Evolutionary conservation across 2,797 vertebrate species (phyloP).

Genomic region (Acanthurus tractus): DNA sequence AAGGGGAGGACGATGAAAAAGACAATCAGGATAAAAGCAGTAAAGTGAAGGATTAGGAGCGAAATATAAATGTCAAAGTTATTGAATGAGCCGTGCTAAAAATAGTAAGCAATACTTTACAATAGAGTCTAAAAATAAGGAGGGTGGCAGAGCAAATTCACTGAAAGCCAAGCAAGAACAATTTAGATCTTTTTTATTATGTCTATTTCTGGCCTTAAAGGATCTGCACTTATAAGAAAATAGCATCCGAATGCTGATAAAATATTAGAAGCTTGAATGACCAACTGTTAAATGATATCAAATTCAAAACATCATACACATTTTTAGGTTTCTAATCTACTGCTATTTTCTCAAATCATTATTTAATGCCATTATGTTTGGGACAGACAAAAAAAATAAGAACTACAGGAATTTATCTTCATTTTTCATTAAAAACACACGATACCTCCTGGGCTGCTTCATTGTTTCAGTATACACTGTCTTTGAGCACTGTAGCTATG

Average conservation of each 20-base stretch:
- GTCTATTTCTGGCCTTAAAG: slow-evolving; percentile 26
- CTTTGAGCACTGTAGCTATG: slow-evolving; percentile 27
- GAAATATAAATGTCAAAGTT: slow-evolving; percentile 8
- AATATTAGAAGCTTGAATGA: slow-evolving; percentile 17
- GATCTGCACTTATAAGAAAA: slow-evolving; percentile 13
- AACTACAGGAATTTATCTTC: slow-evolving; percentile 14
- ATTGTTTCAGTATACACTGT: slow-evolving; percentile 18
- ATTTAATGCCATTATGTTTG: not conserved
- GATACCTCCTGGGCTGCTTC: slow-evolving; percentile 19
- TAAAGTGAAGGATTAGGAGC: slow-evolving; percentile 10
- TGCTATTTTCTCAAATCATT: slow-evolving; percentile 11
- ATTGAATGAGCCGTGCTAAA: not conserved
- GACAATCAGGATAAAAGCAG: slow-evolving; percentile 28
- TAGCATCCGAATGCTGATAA: not conserved
- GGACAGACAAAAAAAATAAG: slow-evolving; percentile 21
- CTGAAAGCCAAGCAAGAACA: slow-evolving; percentile 14
- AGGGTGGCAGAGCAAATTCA: slow-evolving; percentile 2
- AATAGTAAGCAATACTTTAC: slow-evolving; percentile 10
- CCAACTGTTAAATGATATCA: not conserved
- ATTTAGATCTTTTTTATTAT: not conserved
- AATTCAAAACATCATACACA: not conserved
- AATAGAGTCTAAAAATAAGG: slow-evolving; percentile 9
- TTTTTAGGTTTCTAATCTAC: slow-evolving; percentile 16
- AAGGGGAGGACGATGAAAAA: slow-evolving; percentile 1
- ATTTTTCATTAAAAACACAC: slow-evolving; percentile 25